phyloP scores from a whole-genome alignment of 2,888 invertebrate species.

The Parelbella ahira region DNA sequence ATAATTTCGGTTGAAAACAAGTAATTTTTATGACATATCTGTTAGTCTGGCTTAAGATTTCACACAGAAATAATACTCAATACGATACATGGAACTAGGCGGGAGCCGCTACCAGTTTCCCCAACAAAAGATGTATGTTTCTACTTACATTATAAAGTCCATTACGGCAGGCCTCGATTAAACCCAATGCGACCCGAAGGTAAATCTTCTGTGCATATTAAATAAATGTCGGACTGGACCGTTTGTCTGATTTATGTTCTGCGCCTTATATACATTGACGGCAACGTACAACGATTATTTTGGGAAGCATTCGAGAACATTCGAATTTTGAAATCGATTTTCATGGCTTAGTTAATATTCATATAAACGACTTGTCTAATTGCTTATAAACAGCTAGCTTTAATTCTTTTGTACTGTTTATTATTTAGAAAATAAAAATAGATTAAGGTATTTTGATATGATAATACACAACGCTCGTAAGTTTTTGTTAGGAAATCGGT shows the following conservation, averaged over 20 bases:
- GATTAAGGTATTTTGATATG: no score
- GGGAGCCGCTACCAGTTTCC: conserved; percentile 24
- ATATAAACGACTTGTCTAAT: neutral
- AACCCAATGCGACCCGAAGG: conserved; percentile 69
- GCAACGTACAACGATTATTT: conserved; percentile 30
- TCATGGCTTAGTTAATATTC: neutral
- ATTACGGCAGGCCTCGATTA: conserved; percentile 65
- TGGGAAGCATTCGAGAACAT: conserved; percentile 10
- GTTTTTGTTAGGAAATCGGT: no score
- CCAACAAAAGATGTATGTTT: conserved; percentile 33
- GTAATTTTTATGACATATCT: no score
- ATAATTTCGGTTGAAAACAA: no score
- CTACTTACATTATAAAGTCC: conserved; percentile 52
- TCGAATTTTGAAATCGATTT: conserved; percentile 15
- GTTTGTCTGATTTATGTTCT: conserved; percentile 60
- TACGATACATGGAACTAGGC: no score
- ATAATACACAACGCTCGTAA: no score
- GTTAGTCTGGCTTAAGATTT: no score
- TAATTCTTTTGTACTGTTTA: no score
- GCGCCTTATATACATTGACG: conserved; percentile 27
- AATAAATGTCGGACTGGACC: conserved; percentile 63
- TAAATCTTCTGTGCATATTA: conserved; percentile 76
- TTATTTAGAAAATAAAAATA: no score
- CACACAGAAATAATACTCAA: no score
- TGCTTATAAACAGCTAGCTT: no score